These are phyloP conservation scores for Papilio xuthus DNA, from an alignment of 1,140 invertebrate species.

Conservation along the genomic window DNA sequence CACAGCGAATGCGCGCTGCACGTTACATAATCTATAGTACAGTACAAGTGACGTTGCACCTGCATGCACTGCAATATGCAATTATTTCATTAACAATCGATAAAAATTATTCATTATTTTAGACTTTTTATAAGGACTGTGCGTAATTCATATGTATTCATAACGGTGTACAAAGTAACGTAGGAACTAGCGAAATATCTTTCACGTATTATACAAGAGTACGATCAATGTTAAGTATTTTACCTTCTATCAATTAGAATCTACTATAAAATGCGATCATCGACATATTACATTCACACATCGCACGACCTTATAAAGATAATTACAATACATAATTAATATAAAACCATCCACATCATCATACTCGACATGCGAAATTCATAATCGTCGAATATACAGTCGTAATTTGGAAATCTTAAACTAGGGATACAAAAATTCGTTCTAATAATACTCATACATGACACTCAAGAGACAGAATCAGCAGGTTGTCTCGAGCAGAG, in stretches of 20 bases:
- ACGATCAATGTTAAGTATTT: conserved; percentile 55
- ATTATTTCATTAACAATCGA: conserved; percentile 25
- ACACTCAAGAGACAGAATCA: conserved; percentile 55
- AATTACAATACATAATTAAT: conserved; percentile 59
- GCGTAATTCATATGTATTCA: conserved; percentile 41
- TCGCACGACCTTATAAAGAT: conserved; percentile 72
- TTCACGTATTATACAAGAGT: conserved; percentile 49
- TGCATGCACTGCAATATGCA: not conserved
- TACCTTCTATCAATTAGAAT: conserved; percentile 40
- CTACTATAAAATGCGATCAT: conserved; percentile 55
- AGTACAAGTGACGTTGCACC: not conserved
- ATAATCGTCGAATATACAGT: conserved; percentile 68
- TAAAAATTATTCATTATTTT: conserved; percentile 32
- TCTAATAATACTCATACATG: conserved; percentile 76
- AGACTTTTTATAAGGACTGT: conserved; percentile 35
- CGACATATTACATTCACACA: conserved; percentile 54
- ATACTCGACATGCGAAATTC: conserved; percentile 59
- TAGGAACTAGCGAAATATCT: conserved; percentile 61
- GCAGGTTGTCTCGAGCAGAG: conserved; percentile 72
- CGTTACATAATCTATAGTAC: not conserved
- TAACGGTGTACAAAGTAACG: conserved; percentile 51
- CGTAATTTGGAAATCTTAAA: conserved; percentile 77
- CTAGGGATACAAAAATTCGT: conserved; percentile 76
- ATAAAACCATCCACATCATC: conserved; percentile 68
- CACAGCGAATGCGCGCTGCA: not conserved